A percentile compares a stretch with the other conserved stretches of the same genome.
phyloP scores from a whole-genome alignment of 2,888 invertebrate genomes.

The Steinernema hermaphroditum region DNA sequence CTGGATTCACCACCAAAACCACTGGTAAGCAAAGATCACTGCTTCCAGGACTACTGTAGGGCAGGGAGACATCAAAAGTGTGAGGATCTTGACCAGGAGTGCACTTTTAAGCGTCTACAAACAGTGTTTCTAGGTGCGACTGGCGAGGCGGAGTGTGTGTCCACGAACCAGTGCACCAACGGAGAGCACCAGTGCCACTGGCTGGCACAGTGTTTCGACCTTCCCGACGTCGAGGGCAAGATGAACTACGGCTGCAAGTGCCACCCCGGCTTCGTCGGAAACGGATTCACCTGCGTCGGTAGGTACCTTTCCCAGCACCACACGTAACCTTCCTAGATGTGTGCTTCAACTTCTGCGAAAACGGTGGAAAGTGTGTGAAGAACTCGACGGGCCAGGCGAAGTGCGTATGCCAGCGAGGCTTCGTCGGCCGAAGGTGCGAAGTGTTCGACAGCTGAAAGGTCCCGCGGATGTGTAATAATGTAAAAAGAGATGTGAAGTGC shows the following conservation, averaged over 20 bases:
- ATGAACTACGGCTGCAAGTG: slow-evolving; percentile 51
- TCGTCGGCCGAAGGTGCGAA: slow-evolving; percentile 46
- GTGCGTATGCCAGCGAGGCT: slow-evolving; percentile 46
- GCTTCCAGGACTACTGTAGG: too few relatives aligned
- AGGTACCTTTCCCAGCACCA: neutral
- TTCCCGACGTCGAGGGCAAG: slow-evolving; percentile 49
- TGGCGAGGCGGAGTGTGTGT: slow-evolving; percentile 40
- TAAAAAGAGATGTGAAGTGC: neutral
- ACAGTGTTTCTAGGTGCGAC: slow-evolving; percentile 14
- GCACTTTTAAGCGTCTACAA: too few relatives aligned
- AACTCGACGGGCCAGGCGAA: slow-evolving; percentile 47
- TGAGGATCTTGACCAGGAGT: too few relatives aligned
- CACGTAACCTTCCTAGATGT: slow-evolving; percentile 39
- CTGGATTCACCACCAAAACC: slow-evolving; percentile 5
- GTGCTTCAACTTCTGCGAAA: slow-evolving; percentile 48
- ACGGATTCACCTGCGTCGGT: slow-evolving; percentile 48
- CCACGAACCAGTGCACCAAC: slow-evolving; percentile 51
- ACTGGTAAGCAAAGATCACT: neutral
- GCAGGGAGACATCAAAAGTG: too few relatives aligned
- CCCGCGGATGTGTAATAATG: neutral
- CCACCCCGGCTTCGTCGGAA: slow-evolving; percentile 52
- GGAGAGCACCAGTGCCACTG: slow-evolving; percentile 51
- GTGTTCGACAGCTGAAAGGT: neutral
- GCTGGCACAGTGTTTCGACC: slow-evolving; percentile 52
- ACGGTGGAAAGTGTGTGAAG: slow-evolving; percentile 48